Conservation (phyloP, 1,140 invertebrate species). For the Micrasema longulum region DNA sequence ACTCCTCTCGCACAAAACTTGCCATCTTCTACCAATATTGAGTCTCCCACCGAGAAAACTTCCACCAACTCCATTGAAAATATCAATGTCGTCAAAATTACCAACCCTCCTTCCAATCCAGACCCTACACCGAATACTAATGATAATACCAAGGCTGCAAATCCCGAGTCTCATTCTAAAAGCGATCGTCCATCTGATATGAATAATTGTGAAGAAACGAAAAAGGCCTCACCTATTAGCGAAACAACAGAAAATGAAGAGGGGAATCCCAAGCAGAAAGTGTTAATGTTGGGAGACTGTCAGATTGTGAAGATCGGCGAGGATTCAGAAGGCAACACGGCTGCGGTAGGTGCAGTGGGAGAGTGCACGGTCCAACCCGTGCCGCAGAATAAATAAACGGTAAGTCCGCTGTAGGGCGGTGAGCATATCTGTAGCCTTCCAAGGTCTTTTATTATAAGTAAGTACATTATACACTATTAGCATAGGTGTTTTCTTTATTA, state of each 20-base stretch:
- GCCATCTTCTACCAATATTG: neutral
- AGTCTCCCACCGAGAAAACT: slow-evolving; percentile 10
- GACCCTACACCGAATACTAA: neutral
- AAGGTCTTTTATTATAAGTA: slow-evolving; percentile 15
- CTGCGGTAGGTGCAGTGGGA: slow-evolving; percentile 60
- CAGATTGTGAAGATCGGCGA: slow-evolving; percentile 63
- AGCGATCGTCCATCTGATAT: neutral
- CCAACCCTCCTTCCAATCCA: neutral
- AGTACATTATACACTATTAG: slow-evolving; percentile 38
- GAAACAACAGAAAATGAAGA: slow-evolving; percentile 3
- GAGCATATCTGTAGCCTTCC: slow-evolving; percentile 37
- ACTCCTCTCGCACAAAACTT: neutral
- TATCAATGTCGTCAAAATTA: neutral
- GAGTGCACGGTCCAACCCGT: slow-evolving; percentile 66
- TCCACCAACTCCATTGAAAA: neutral
- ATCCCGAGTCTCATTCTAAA: slow-evolving; percentile 10
- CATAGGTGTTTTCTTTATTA: slow-evolving; percentile 27
- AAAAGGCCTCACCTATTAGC: neutral
- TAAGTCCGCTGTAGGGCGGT: neutral
- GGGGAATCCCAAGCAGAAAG: slow-evolving; percentile 49
- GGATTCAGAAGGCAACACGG: slow-evolving; percentile 52
- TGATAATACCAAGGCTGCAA: neutral
- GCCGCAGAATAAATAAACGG: slow-evolving; percentile 13
- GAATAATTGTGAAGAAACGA: slow-evolving; percentile 23
- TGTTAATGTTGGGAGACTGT: slow-evolving; percentile 65